Evolutionary conservation across 2,888 invertebrate species (phyloP).

Genomic region (Lutraria lutraria): DNA sequence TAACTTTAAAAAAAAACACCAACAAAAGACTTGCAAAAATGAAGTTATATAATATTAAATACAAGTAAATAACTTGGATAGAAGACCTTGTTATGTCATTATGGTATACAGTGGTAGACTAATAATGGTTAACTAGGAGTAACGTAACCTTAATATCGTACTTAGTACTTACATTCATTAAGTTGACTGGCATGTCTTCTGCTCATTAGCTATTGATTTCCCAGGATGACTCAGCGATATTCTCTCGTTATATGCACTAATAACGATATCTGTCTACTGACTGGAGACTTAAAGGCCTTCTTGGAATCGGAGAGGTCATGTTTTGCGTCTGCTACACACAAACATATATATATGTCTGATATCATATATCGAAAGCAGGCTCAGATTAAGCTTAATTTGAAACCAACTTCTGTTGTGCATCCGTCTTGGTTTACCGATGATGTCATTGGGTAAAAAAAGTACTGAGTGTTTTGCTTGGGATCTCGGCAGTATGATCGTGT

Average conservation of each 20-base stretch:
- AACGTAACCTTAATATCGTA: background rate
- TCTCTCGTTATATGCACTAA: background rate
- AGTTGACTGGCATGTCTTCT: background rate
- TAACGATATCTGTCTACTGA: constrained; percentile 11
- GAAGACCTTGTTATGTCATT: too few relatives aligned
- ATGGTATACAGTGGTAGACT: too few relatives aligned
- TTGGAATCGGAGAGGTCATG: background rate
- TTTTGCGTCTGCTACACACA: background rate
- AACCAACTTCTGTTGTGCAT: too few relatives aligned
- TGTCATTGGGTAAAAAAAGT: too few relatives aligned
- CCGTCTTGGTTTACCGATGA: too few relatives aligned
- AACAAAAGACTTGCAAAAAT: too few relatives aligned
- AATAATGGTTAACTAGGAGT: background rate
- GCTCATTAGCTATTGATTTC: constrained; percentile 25
- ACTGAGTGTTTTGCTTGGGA: background rate
- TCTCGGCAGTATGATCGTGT: background rate
- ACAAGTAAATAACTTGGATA: too few relatives aligned
- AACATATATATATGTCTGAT: background rate
- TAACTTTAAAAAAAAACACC: too few relatives aligned
- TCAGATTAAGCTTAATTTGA: too few relatives aligned
- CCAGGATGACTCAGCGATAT: constrained; percentile 3
- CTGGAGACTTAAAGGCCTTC: background rate
- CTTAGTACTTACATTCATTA: constrained; percentile 25
- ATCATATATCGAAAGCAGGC: too few relatives aligned
- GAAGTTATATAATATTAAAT: too few relatives aligned